Evolutionary conservation across 2,888 invertebrate species (phyloP), one percentile per base, ranked within the genome.

Genomic region (Eristalis tenax): DNA sequence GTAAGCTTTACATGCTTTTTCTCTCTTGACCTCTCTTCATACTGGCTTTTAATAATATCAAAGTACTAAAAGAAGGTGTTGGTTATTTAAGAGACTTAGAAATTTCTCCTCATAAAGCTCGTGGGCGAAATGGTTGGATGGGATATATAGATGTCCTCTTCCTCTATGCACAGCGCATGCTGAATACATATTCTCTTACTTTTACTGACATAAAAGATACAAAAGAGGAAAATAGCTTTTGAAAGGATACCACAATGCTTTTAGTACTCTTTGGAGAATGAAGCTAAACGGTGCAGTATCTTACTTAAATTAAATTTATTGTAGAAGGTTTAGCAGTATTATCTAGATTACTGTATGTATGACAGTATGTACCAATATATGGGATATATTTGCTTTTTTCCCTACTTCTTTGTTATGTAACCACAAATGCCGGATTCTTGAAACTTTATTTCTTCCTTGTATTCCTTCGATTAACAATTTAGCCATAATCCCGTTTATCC

Each of bases 51-150:
- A 18, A 50, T 80, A 68, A n/a, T 61, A 50, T 13, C 26, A 3
- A 18, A 26, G 80, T 80, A 68, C 80, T 80, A 80, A 80, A 80
- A 70, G 8, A 64, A 78, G 78, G 70, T 71, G 78, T 71, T 64
- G 80, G 66, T 68, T 61, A 38, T 18, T n/a, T n/a, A 26, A 63
- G 40, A 43, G 66, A 35, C 38, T 57, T 11, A 13, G 0, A 70
- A 5, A 26, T 18, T 18, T 64, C 78, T 57, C 70, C 70, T 56
- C 5, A n/a, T 1, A 63, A 61, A 77, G 76, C 76, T 77, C 43
- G n/a, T 64, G 61, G 23, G 61, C 2, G 32, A 15, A 11, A 40
- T 28, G 61, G 32, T 63, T 63, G 50, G 50, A 4, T 11, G 63
- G 50, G 50, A 38, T 38, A 38, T 3, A 38, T 2, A 6, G 32